Conservation (phyloP, 2,797 vertebrate genomes). For the Basileuterus tristriatus region DNA sequence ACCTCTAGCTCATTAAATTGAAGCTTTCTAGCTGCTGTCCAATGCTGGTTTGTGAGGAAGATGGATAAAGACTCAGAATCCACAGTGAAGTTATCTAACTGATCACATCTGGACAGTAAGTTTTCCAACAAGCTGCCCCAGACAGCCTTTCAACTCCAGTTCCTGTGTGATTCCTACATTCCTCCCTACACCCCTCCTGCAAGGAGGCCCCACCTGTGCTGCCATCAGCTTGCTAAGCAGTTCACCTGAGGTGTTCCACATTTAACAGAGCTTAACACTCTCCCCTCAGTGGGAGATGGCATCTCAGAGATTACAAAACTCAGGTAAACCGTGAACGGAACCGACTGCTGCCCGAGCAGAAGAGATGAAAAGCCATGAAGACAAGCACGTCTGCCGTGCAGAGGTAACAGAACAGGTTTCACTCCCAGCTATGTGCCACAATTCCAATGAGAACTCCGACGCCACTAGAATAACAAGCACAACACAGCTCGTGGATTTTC, state of each 20-base stretch:
- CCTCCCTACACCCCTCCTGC: neutral
- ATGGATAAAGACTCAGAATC: neutral
- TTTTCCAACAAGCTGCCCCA: neutral
- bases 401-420: neutral
- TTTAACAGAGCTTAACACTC: neutral
- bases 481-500: fast-evolving
- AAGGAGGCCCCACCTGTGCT: neutral
- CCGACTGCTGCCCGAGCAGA: fast-evolving
- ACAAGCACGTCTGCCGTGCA: neutral
- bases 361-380: neutral
- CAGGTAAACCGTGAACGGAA: neutral
- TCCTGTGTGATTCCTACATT: neutral
- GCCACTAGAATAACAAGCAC: neutral
- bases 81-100: neutral
- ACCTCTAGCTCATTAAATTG: neutral
- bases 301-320: neutral
- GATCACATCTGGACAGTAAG: neutral
- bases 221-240: neutral
- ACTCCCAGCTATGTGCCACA: neutral
- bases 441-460: neutral
- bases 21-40: neutral
- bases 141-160: neutral
- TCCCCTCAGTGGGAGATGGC: neutral
- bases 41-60: neutral
- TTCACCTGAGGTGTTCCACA: neutral